phyloP scores from a whole-genome alignment of 2,888 invertebrate genomes.

The Parapristionchus giblindavisi region DNA sequence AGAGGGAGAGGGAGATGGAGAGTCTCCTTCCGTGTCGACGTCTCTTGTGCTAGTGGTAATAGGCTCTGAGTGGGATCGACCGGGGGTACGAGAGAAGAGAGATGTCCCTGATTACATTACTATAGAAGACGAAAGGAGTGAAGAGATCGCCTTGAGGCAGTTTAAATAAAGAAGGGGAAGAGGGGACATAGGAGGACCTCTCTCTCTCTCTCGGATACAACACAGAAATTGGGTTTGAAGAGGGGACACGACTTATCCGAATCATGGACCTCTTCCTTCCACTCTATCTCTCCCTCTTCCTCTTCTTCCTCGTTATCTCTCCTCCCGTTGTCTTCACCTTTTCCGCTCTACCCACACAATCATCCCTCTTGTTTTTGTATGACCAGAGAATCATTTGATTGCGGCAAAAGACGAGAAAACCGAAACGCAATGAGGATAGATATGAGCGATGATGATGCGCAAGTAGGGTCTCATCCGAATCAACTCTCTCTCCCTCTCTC shows the following conservation, averaged over 20 bases:
- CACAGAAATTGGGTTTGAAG: not conserved
- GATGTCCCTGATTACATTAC: too few species aligned
- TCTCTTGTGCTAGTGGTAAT: not conserved
- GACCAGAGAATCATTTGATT: too few species aligned
- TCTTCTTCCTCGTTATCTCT: conserved; percentile 7
- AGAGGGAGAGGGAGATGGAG: not conserved
- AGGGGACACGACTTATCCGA: not conserved
- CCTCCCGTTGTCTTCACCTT: not conserved
- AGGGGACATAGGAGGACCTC: not conserved
- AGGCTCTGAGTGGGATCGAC: not conserved
- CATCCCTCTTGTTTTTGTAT: not conserved
- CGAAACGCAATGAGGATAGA: too few species aligned
- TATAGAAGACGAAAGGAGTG: too few species aligned
- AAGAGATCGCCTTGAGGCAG: not conserved
- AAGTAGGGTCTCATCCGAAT: conserved; percentile 23
- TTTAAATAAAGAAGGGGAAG: not conserved
- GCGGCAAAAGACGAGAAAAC: too few species aligned
- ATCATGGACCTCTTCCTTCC: not conserved
- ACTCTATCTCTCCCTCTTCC: not conserved
- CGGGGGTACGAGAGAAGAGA: not conserved
- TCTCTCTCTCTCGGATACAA: not conserved
- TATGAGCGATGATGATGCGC: too few species aligned
- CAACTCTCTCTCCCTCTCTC: not conserved
- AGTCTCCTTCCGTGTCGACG: not conserved
- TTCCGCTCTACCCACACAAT: not conserved